Conservation (phyloP, 2,113 vertebrate genomes). For the Anoura caudifer region DNA sequence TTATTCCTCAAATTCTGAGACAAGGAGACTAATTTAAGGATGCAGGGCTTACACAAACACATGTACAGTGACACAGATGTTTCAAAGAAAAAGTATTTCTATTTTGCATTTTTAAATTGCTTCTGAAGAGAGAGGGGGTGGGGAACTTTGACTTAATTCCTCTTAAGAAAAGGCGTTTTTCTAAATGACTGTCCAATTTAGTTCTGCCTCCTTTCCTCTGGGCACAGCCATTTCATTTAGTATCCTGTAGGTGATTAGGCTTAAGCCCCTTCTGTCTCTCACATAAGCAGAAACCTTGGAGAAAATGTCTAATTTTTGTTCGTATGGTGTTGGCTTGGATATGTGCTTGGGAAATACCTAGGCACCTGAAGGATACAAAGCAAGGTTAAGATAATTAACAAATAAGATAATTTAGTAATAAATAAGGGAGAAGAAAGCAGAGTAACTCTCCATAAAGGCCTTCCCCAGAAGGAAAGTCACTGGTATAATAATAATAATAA, state of each 20-base stretch:
- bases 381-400: neutral
- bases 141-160: neutral
- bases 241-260: neutral
- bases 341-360: neutral
- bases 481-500: neutral
- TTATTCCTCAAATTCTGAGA: slow-evolving; percentile 42
- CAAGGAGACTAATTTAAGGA: slow-evolving; percentile 39
- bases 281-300: neutral
- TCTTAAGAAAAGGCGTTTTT: neutral
- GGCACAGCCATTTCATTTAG: neutral
- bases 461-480: neutral
- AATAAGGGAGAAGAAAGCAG: neutral
- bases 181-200: neutral
- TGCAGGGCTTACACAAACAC: neutral
- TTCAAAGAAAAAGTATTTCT: slow-evolving; percentile 22
- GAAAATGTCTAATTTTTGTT: neutral
- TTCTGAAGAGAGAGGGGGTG: neutral
- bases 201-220: neutral
- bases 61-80: neutral
- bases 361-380: neutral
- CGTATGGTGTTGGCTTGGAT: neutral
- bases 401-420: neutral
- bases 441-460: neutral
- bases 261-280: neutral
- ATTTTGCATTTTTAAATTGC: neutral